phyloP scores from a whole-genome alignment of 2,797 vertebrate species.

The Platalea minor region DNA sequence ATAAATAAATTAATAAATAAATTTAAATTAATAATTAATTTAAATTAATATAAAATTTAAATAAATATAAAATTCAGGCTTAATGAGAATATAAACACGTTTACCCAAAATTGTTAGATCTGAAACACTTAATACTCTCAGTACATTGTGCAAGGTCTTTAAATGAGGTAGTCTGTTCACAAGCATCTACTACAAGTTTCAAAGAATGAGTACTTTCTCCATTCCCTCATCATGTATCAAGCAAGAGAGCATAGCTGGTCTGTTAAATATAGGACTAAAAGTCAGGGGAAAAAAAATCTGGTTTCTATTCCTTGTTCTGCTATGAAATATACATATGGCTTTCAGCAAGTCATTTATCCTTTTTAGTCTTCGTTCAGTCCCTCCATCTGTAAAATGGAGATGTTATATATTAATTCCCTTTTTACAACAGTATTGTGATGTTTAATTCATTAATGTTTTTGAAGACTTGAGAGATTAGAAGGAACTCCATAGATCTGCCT shows the following conservation, averaged over 20 bases:
- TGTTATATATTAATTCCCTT: neutral
- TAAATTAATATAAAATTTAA: too few species aligned
- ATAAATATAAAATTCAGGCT: neutral
- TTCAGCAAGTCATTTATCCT: constrained; percentile 36
- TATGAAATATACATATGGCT: constrained; percentile 34
- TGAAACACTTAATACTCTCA: neutral
- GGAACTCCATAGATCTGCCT: constrained; percentile 27
- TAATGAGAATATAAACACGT: neutral
- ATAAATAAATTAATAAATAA: too few species aligned
- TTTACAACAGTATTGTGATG: constrained; percentile 37
- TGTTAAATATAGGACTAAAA: neutral
- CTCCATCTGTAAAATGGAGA: neutral
- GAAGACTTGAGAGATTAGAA: constrained; percentile 37
- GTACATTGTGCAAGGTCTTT: neutral
- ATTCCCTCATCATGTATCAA: neutral
- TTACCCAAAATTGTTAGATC: neutral
- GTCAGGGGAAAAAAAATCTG: neutral
- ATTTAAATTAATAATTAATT: too few species aligned
- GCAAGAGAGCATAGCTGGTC: neutral
- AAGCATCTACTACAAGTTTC: neutral
- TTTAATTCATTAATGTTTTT: constrained; percentile 63
- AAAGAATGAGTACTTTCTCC: neutral
- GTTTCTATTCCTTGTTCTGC: neutral
- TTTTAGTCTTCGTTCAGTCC: constrained; percentile 29
- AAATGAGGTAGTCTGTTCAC: neutral